Percentiles rank a stretch among this genome's conserved stretches.
Conservation (phyloP, 2,113 vertebrate species). For the Cavia aperea region DNA sequence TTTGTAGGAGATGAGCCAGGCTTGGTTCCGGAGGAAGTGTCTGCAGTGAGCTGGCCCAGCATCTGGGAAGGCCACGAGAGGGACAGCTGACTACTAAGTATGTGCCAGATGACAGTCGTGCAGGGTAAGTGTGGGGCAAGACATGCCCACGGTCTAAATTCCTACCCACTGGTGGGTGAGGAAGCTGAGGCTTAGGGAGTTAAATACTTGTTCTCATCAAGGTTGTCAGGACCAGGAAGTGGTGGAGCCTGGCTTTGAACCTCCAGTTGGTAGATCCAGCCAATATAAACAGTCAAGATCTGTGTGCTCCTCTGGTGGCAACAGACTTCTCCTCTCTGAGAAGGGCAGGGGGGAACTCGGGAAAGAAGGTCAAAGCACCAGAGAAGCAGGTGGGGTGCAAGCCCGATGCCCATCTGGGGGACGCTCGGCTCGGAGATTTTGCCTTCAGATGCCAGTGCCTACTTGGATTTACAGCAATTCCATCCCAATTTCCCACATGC, state of each 20-base stretch:
- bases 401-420: background rate
- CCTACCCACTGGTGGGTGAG: background rate
- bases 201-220: background rate
- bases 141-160: background rate
- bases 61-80: background rate
- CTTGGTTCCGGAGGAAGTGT: background rate
- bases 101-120: background rate
- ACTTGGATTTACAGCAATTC: background rate
- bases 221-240: background rate
- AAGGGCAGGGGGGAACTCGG: background rate
- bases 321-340: background rate
- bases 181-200: background rate
- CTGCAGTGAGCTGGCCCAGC: background rate
- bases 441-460: background rate
- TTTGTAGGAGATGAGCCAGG: background rate
- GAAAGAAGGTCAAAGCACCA: background rate
- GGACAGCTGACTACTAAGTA: background rate
- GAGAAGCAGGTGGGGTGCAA: background rate
- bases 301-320: background rate
- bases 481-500: background rate
- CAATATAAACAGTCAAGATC: background rate
- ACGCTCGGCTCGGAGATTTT: background rate
- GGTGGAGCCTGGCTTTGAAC: background rate
- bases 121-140: background rate
- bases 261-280: background rate